A percentile compares a stretch with the other conserved stretches of the same genome.
Evolutionary conservation across 1,140 invertebrate genomes (phyloP).

Genomic region (Pollicipes pollicipes): DNA sequence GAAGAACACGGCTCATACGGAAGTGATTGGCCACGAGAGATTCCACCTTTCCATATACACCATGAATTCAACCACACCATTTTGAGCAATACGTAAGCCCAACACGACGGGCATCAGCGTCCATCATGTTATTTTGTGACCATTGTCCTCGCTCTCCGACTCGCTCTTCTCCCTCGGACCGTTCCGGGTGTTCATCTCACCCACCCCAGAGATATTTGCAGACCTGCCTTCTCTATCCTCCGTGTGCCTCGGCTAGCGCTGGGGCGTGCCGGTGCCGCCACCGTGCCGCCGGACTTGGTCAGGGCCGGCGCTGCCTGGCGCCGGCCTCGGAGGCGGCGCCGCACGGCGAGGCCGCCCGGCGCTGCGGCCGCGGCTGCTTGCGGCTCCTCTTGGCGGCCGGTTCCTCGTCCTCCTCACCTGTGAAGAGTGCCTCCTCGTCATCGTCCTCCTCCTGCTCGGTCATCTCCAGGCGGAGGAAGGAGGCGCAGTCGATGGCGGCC

Average conservation of each 20-base stretch:
- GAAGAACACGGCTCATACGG: not conserved
- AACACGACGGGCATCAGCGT: no score
- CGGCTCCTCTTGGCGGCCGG: not conserved
- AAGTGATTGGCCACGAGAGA: not conserved
- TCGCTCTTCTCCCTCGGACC: no score
- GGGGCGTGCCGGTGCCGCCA: no score
- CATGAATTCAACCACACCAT: not conserved
- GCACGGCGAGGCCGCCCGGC: slow-evolving; percentile 8
- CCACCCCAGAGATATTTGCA: no score
- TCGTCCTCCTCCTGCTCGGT: not conserved
- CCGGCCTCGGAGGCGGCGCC: no score
- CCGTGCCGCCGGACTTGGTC: no score
- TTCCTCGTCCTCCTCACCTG: not conserved
- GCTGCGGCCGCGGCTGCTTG: not conserved
- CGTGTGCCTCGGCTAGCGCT: no score
- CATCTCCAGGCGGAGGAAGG: not conserved
- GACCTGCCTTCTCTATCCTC: no score
- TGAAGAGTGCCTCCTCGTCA: not conserved
- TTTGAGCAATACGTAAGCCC: not conserved
- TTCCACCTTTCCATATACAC: not conserved
- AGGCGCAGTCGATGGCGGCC: not conserved
- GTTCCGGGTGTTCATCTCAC: not conserved
- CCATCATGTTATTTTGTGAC: no score
- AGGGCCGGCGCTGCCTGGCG: no score
- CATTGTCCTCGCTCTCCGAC: no score